Evolutionary conservation across 2,888 invertebrate species (phyloP).

Genomic region (Parascotia fuliginaria): DNA sequence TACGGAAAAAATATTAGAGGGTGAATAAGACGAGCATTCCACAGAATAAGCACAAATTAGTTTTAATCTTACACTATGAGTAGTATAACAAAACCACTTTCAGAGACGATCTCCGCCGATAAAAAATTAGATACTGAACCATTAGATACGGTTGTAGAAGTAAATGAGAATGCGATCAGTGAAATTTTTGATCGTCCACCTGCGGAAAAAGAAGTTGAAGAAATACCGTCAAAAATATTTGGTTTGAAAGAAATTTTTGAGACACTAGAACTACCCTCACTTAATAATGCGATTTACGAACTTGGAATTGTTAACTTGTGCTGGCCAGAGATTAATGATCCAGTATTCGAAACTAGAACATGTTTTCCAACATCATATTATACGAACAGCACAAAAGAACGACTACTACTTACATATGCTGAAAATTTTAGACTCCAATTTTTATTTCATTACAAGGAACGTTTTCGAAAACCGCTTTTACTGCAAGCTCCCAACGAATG

Average conservation of each 20-base stretch:
- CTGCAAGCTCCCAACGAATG: constrained; percentile 92
- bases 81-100: no score
- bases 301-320: constrained; percentile 87
- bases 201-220: constrained; percentile 64
- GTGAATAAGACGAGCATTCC: no score
- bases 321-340: constrained; percentile 86
- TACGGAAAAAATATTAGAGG: no score
- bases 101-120: constrained; percentile 49
- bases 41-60: no score
- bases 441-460: constrained; percentile 72
- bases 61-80: no score
- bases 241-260: constrained; percentile 62
- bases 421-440: constrained; percentile 93
- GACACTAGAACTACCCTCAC: constrained; percentile 77
- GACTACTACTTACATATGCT: constrained; percentile 89
- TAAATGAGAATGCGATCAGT: constrained; percentile 66
- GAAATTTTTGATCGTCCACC: constrained; percentile 64
- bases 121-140: constrained; percentile 54
- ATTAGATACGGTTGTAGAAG: constrained; percentile 72
- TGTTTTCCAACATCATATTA: constrained; percentile 89
- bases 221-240: constrained; percentile 72
- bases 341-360: constrained; percentile 84
- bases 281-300: constrained; percentile 86
- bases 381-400: constrained; percentile 89
- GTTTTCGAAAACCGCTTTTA: constrained; percentile 87